Conservation (phyloP, 2,797 vertebrate species). For the Cetoscarus ocellatus region DNA sequence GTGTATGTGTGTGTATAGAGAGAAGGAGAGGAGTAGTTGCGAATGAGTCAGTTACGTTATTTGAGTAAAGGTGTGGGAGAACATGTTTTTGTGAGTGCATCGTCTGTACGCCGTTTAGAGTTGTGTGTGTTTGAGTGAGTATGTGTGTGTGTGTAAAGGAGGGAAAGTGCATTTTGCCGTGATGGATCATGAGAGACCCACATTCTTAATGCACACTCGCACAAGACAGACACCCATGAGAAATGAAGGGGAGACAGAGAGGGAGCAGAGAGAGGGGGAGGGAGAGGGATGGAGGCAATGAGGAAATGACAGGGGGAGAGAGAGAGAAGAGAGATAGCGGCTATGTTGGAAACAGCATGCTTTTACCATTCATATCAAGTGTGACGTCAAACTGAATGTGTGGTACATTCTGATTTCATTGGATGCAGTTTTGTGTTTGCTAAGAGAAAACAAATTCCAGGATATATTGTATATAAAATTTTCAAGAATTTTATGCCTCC, state of each 20-base stretch:
- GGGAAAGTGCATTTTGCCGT: conserved; percentile 79
- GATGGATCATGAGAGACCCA: conserved; percentile 80
- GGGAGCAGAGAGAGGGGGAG: conserved; percentile 15
- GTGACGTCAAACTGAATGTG: too few relatives aligned
- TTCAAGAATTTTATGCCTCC: too few relatives aligned
- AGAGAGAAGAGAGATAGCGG: conserved; percentile 40
- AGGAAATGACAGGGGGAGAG: conserved; percentile 69
- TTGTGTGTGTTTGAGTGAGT: conserved; percentile 28
- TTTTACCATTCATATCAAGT: too few relatives aligned
- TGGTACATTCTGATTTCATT: too few relatives aligned
- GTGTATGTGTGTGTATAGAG: conserved; percentile 57
- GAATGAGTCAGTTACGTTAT: conserved; percentile 74
- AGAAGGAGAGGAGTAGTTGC: conserved; percentile 64
- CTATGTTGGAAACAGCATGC: too few relatives aligned
- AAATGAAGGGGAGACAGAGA: conserved; percentile 69
- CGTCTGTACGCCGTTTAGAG: conserved; percentile 45
- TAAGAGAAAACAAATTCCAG: too few relatives aligned
- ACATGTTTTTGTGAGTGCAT: conserved; percentile 66
- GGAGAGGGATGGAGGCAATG: conserved; percentile 18
- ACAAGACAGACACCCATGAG: conserved; percentile 81
- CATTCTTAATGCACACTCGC: conserved; percentile 81
- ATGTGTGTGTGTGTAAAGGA: conserved; percentile 33
- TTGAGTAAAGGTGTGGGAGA: conserved; percentile 67
- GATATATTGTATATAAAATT: too few relatives aligned
- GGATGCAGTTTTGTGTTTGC: too few relatives aligned